Evolutionary conservation across 2,888 invertebrate species (phyloP).

Genomic region (Nomada lathburiana): DNA sequence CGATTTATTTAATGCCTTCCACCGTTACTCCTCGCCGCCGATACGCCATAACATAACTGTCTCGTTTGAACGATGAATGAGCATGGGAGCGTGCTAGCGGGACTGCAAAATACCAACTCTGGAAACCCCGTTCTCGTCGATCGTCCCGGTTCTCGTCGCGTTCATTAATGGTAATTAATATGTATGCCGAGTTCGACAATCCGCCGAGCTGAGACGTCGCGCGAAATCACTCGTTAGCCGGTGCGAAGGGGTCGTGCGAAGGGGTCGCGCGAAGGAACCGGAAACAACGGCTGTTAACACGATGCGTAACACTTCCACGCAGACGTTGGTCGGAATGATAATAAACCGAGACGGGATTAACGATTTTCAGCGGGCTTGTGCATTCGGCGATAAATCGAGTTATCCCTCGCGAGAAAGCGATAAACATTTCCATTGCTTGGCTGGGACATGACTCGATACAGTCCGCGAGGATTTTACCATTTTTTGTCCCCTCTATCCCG

Average conservation of each 20-base stretch:
- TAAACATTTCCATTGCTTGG: conserved; percentile 24
- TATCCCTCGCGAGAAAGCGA: conserved; percentile 39
- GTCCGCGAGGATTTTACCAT: neutral
- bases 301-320: conserved; percentile 29
- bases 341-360: conserved; percentile 43
- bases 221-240: conserved; percentile 37
- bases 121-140: conserved; percentile 18
- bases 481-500: neutral
- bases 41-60: conserved; percentile 20
- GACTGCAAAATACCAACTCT: neutral
- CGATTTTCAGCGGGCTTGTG: conserved; percentile 39
- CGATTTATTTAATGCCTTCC: conserved; percentile 49
- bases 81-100: neutral
- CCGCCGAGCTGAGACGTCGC: conserved; percentile 32
- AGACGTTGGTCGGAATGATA: conserved; percentile 35
- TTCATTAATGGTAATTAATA: conserved; percentile 50
- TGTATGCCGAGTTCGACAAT: conserved; percentile 31
- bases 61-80: conserved; percentile 32
- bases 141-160: neutral
- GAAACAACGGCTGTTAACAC: conserved; percentile 56
- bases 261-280: conserved; percentile 45
- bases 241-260: conserved; percentile 37
- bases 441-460: conserved; percentile 1
- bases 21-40: neutral
- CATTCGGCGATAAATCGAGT: conserved; percentile 42